Evolutionary conservation across 2,113 vertebrate species (phyloP).

Genomic region (Poecilia latipinna): DNA sequence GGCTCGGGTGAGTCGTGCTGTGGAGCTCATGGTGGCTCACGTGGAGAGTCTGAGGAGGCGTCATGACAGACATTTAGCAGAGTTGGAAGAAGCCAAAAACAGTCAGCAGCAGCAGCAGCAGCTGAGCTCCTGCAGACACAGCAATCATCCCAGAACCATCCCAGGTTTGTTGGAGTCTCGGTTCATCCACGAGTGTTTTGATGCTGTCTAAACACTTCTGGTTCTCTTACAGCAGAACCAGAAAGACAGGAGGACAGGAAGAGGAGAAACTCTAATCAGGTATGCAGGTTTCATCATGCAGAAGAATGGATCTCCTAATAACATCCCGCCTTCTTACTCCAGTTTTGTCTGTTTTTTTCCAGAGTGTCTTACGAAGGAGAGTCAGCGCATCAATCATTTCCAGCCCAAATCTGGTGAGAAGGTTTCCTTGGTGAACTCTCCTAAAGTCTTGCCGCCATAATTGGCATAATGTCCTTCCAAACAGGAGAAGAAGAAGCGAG

Average conservation of each 20-base stretch:
- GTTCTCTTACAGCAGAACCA: constrained; percentile 69
- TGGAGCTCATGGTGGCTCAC: constrained; percentile 87
- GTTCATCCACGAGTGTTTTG: neutral
- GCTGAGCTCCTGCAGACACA: constrained; percentile 69
- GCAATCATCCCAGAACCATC: constrained; percentile 65
- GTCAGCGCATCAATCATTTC: constrained; percentile 83
- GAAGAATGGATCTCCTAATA: neutral
- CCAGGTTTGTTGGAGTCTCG: constrained; percentile 35
- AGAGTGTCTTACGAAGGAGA: constrained; percentile 77
- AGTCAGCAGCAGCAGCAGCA: constrained; percentile 65
- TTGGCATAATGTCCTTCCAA: constrained; percentile 6
- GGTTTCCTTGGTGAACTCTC: neutral
- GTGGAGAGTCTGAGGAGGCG: constrained; percentile 84
- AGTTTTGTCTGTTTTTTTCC: neutral
- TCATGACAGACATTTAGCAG: constrained; percentile 71
- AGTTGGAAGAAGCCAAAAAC: constrained; percentile 85
- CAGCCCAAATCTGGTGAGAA: constrained; percentile 68
- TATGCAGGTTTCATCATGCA: constrained; percentile 33
- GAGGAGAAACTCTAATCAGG: constrained; percentile 72
- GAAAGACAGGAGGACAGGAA: constrained; percentile 67
- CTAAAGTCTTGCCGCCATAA: neutral
- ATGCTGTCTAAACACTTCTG: neutral
- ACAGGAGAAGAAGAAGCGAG: constrained; percentile 55
- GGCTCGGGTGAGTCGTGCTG: constrained; percentile 82
- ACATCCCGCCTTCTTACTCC: neutral